Evolutionary conservation across 2,797 vertebrate species (phyloP), one percentile per base, ranked within the genome.

Genomic region (Hippocampus kuda): DNA sequence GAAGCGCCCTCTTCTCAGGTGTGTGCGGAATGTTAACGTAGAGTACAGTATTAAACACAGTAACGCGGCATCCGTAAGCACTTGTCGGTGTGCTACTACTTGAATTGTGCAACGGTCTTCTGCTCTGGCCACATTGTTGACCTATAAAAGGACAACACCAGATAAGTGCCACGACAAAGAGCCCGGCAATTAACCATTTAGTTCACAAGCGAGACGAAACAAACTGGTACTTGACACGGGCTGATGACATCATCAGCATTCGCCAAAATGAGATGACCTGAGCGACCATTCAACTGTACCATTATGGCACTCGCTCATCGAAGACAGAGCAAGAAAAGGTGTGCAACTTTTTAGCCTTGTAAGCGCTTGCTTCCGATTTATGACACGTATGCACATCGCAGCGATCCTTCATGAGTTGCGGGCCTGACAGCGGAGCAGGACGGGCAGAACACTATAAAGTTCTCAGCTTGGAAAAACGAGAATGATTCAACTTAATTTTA

Each of bases 61-160:
- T 41, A 38, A 20, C 30, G 20, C 30, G 30, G 30, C 30, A 30
- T 30, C 30, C 30, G 30, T 30, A 30, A 3, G 30, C 30, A 30
- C 20, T 66, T 54, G n/a, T 27, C 18, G 44, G 65, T 66, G 7
- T 34, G 26, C 10, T 30, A 70, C 63, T 75, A 56, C 27, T 67
- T 30, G 60, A 76, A 75, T 70, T 77, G 72, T 76, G 74, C 68
- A 76, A 68, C 26, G 15, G 22, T 67, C 67, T 71, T 67, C 56
- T 27, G 34, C 64, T 70, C 56, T 68, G 67, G 57, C 67, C 61
- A 71, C 70, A 77, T 26, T 80, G 77, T 78, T 81, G 73, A 81
- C 70, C 48, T 61, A 72, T 73, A 71, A 66, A 84, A 86, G 83
- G 63, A 61, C 65, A 74, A 69, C 49, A 54, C 69, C 67, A 84